A percentile compares a stretch with the other conserved stretches of the same genome.
Conservation (phyloP, 1,140 invertebrate species). For the Drosophila nasuta region DNA sequence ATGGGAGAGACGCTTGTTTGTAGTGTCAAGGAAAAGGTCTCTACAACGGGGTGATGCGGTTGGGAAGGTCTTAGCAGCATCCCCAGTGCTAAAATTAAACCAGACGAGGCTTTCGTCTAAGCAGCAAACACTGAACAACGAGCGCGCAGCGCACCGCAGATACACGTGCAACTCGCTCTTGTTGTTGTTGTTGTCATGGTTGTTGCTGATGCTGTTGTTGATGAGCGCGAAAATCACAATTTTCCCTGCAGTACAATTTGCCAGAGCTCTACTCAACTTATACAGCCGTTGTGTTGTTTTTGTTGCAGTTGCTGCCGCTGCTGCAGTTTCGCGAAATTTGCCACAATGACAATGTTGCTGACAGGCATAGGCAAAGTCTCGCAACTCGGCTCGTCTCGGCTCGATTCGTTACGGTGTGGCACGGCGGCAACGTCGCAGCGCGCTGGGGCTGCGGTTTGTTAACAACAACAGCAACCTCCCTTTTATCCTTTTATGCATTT, state of each 20-base stretch:
- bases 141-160: slow-evolving; percentile 42
- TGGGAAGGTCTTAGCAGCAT: slow-evolving; percentile 21
- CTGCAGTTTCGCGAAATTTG: slow-evolving; percentile 74
- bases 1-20: slow-evolving; percentile 7
- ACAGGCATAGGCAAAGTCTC: slow-evolving; percentile 44
- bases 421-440: slow-evolving; percentile 30
- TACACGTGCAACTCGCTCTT: slow-evolving; percentile 65
- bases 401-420: background rate
- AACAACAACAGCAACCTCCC: slow-evolving; percentile 53
- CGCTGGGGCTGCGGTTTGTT: slow-evolving; percentile 59
- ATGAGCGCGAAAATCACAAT: slow-evolving; percentile 81
- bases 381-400: background rate
- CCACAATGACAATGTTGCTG: slow-evolving; percentile 61
- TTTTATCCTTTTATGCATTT: slow-evolving; percentile 83
- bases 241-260: slow-evolving; percentile 81
- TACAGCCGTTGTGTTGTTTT: slow-evolving; percentile 11
- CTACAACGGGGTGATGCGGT: background rate
- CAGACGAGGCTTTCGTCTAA: slow-evolving; percentile 71
- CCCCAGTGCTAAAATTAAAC: slow-evolving; percentile 76
- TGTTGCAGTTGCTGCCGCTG: slow-evolving; percentile 35
- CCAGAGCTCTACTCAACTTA: slow-evolving; percentile 47
- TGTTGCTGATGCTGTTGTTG: slow-evolving; percentile 47
- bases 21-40: slow-evolving; percentile 69
- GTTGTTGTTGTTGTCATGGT: background rate
- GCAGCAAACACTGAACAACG: slow-evolving; percentile 19